Base-by-base conservation (phyloP, 2,888 invertebrate genomes). In the Dryobotodes eremita region DNA sequence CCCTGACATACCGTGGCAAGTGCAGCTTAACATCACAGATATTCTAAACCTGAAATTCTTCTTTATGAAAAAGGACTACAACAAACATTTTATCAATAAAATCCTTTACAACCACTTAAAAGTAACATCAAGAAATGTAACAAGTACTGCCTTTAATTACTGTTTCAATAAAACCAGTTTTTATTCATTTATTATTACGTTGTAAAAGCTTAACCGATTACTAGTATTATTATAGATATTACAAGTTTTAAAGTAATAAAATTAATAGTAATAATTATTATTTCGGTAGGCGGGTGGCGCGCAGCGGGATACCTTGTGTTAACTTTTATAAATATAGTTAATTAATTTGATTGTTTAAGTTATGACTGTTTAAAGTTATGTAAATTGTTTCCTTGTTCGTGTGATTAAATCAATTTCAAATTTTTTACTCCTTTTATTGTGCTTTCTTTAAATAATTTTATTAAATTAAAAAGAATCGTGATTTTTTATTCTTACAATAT, bases 211-310 rank as follows among this genome's bases (percentile, higher is more conserved):
- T 26, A 57, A 78, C 57, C 68, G 64, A 70, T 82, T 77, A 77
- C 71, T 55, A 15, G 57, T 46, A 85, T 74, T 77, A 85, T 86
- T 71, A 83, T 64, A 57, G 72, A 87, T 48, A 85, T 85, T 82
- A 86, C 79, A 70, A 68, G 78, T 77, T 76, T 76, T 57, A 61
- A n/a, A 71, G 75, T 85, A 79, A 86, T 89, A 82, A 87, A 84
- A 89, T 89, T 85, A 85, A 88, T 86, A 73, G 80, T 83, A 55
- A 69, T 84, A 78, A 83, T 85, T 64, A 86, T 82, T 88, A 79
- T 83, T 85, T 77, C 65, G 71, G 79, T 75, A 77, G 61, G 77
- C 81, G 73, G 75, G 78, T 72, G 69, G 74, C 50, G 55, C 86
- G 11, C 89, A 20, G 79, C 89, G 82, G 89, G 86, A 42, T 71